Evolutionary conservation across 2,888 invertebrate species (phyloP).

Genomic region (Athetis lepigone): DNA sequence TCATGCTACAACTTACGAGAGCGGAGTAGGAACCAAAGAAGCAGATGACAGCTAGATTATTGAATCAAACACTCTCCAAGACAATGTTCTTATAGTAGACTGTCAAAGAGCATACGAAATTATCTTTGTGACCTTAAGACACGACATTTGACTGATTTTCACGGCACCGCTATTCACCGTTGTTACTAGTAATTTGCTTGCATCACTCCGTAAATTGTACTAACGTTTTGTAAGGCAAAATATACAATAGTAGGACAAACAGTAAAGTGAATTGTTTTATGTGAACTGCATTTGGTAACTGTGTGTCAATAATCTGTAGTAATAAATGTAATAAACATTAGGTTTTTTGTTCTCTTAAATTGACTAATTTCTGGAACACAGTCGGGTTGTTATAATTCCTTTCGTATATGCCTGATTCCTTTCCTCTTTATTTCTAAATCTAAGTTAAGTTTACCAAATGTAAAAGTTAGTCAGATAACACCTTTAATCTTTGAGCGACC

Average conservation of each 20-base stretch:
- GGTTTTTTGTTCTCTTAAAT: no score
- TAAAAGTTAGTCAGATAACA: no score
- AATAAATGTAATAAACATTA: no score
- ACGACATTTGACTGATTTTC: constrained; percentile 63
- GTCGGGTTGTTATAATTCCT: no score
- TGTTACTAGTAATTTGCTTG: constrained; percentile 44
- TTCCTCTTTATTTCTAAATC: no score
- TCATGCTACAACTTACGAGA: no score
- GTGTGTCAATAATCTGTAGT: not conserved
- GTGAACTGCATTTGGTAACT: not conserved
- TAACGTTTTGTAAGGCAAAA: constrained; percentile 16
- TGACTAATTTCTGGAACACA: no score
- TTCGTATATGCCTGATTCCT: no score
- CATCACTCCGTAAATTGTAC: constrained; percentile 32
- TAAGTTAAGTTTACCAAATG: no score
- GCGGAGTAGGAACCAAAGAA: no score
- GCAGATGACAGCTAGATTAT: no score
- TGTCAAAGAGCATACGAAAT: constrained; percentile 40
- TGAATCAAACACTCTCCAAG: not conserved
- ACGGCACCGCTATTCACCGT: constrained; percentile 41
- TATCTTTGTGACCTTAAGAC: constrained; percentile 43
- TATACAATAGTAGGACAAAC: not conserved
- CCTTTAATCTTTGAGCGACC: no score
- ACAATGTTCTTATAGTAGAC: constrained; percentile 16
- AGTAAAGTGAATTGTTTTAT: not conserved